These are phyloP conservation scores for Petrocephalus sullivani DNA, from an alignment of 2,797 vertebrate species.

Conservation along the genomic window DNA sequence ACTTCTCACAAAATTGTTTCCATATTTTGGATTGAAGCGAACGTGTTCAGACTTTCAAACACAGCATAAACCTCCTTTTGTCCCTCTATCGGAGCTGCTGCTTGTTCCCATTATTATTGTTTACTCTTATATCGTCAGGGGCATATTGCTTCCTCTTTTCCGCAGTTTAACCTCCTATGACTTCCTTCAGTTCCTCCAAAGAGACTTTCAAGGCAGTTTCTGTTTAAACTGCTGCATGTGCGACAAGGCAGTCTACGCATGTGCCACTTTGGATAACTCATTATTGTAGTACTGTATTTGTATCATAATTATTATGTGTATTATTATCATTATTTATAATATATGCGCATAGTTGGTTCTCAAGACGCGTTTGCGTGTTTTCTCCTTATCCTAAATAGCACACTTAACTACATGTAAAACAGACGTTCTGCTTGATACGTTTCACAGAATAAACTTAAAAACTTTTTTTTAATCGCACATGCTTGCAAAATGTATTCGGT, in stretches of 20 bases:
- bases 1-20: not conserved
- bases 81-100: not conserved
- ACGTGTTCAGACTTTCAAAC: not conserved
- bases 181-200: not conserved
- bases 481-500: not conserved
- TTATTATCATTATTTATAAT: not conserved
- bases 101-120: conserved; percentile 5
- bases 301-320: too few relatives aligned
- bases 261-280: not conserved
- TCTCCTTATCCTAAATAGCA: not conserved
- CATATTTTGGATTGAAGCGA: not conserved
- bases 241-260: not conserved
- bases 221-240: not conserved
- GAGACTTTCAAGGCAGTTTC: not conserved
- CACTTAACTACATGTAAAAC: not conserved
- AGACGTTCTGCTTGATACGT: not conserved
- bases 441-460: not conserved
- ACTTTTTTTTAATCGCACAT: not conserved
- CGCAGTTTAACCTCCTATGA: not conserved
- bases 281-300: not conserved
- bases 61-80: not conserved
- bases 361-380: not conserved
- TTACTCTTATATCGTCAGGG: not conserved
- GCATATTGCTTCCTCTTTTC: not conserved
- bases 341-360: not conserved